These are phyloP conservation scores for Mus minutoides DNA, from an alignment of 2,797 vertebrate species.

Conservation along the genomic window DNA sequence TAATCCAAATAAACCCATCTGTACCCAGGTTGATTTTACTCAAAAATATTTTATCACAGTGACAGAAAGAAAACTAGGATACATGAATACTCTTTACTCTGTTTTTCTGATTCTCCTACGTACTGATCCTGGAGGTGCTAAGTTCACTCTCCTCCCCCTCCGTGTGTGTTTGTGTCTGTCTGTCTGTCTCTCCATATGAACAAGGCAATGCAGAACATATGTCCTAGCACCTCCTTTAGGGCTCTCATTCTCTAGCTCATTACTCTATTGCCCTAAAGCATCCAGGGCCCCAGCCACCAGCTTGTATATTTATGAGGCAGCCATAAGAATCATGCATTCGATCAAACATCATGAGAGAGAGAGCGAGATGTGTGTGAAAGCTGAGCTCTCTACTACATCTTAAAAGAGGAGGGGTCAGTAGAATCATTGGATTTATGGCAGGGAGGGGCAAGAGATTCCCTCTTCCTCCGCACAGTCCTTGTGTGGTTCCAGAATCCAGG, in stretches of 20 bases:
- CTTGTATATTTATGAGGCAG: background rate
- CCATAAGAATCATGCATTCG: background rate
- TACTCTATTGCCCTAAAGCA: background rate
- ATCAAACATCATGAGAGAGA: background rate
- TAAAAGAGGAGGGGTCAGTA: too few relatives aligned
- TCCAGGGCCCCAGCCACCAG: too few relatives aligned
- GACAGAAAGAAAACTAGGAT: background rate
- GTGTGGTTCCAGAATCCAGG: background rate
- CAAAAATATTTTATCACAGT: background rate
- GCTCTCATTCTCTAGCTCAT: background rate
- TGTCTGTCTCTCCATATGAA: rapidly evolving
- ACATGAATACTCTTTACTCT: background rate
- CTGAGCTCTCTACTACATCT: background rate
- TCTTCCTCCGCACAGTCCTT: background rate
- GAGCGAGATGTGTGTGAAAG: background rate
- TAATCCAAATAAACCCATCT: background rate
- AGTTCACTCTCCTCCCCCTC: background rate
- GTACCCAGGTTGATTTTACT: background rate
- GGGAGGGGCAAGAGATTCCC: background rate
- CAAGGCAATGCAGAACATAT: background rate
- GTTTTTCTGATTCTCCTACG: background rate
- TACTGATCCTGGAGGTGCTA: background rate
- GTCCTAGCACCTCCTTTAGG: too few relatives aligned
- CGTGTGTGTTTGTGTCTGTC: background rate
- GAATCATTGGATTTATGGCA: background rate